phyloP scores from a whole-genome alignment of 64 coral and sea anemone species.

The Porites lutea region DNA sequence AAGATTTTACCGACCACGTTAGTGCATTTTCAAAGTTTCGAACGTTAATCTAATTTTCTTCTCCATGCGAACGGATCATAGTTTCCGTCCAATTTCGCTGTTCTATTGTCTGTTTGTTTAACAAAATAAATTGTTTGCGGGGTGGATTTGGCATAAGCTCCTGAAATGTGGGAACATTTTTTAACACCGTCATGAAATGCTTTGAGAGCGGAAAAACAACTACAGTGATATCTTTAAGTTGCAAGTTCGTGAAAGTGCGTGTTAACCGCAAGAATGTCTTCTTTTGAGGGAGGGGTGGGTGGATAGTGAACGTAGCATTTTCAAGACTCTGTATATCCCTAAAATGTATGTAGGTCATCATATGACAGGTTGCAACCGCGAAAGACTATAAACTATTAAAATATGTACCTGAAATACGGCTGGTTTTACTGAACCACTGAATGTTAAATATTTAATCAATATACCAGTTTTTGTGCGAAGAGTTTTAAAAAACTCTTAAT shows the following conservation, averaged over 20 bases:
- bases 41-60: neutral
- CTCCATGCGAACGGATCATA: neutral
- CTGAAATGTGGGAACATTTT: neutral
- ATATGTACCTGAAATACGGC: no score
- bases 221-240: neutral
- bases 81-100: neutral
- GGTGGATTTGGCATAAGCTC: neutral
- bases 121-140: constrained; percentile 1
- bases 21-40: no score
- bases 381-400: no score
- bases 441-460: constrained; percentile 14
- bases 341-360: no score
- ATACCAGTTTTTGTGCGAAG: neutral
- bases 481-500: constrained; percentile 1
- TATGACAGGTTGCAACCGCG: constrained; percentile 17
- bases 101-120: constrained; percentile 1
- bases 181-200: neutral
- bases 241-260: neutral
- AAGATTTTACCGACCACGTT: no score
- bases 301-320: no score
- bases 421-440: constrained; percentile 28
- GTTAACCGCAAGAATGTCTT: constrained; percentile 5
- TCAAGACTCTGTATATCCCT: no score
- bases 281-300: no score
- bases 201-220: neutral